Evolutionary conservation across 1,140 invertebrate species (phyloP), one percentile per base, ranked within the genome.

Genomic region (Pantala flavescens): DNA sequence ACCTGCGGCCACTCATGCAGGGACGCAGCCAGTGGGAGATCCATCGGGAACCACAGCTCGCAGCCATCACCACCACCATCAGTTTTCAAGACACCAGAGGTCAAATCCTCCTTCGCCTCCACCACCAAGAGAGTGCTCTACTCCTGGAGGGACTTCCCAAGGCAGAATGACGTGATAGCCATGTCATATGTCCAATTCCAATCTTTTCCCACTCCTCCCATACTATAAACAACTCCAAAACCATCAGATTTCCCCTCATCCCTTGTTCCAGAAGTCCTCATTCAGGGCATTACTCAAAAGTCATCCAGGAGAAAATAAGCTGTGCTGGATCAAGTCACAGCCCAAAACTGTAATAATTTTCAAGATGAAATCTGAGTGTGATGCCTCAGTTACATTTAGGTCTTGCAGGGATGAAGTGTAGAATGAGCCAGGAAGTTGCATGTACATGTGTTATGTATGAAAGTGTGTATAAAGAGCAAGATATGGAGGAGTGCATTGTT

Each of bases 1-100:
- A 19, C 80, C 83, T 77, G 82, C 81, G 43, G 80, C 82, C 5
- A 42, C 28, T 21, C 24, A 42, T 42, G 72, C 72, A 63, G 49
- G 49, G n/a, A 63, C 16, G 5, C 49, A 63, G 12, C 49, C 49
- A 19, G n/a, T 21, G n/a, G 49, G 49, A 19, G 49, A 63, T 12
- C 49, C 49, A 63, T 63, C 49, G 49, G 49, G 49, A 63, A 21
- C n/a, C 49, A 19, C 49, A 63, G 49, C 16, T 21, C 49, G 49
- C n/a, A 21, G 16, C 12, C 49, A 63, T 63, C 16, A 19, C 14
- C 16, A 19, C 14, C 49, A 63, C 49, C 49, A 63, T 63, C 49
- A 63, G n/a, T 19, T 63, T 63, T 16, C 49, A 7, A 16, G 49
- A 63, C 49, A 63, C 49, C 49, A 63, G 49, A 63, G 49, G 49